Conservation (phyloP, 2,888 invertebrate genomes). For the Andrena dorsata region DNA sequence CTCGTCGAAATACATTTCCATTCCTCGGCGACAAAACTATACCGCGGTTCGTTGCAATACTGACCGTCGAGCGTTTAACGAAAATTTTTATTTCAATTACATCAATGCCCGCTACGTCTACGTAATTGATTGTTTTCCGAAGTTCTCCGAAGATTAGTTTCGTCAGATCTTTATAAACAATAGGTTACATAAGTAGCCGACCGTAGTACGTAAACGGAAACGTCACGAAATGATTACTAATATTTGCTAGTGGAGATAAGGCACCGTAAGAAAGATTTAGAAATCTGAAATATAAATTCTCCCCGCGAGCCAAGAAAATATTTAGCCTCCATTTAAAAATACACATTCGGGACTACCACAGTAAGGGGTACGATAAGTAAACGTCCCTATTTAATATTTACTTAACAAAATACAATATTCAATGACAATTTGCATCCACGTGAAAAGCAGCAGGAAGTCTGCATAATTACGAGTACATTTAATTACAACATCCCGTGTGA, state of each 20-base stretch:
- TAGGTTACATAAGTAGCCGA: background rate
- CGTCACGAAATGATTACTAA: background rate
- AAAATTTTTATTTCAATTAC: background rate
- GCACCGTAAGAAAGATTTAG: background rate
- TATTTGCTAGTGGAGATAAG: constrained; percentile 1
- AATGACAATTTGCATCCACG: no score
- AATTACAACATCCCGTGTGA: background rate
- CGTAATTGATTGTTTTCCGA: background rate
- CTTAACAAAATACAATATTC: no score
- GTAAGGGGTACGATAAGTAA: no score
- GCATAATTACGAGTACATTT: background rate
- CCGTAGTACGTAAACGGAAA: background rate
- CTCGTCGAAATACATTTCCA: background rate
- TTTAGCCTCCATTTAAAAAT: background rate
- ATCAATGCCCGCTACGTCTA: background rate
- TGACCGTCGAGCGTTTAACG: background rate
- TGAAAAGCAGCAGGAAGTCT: no score
- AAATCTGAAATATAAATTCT: background rate
- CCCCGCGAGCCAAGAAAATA: no score
- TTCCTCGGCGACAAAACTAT: background rate
- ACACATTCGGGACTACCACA: background rate
- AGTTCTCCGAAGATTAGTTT: background rate
- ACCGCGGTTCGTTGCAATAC: background rate
- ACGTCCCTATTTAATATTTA: no score
- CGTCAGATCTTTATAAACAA: background rate